Percentiles rank a stretch among this genome's conserved stretches.
Evolutionary conservation across 2,797 vertebrate species (phyloP).

Genomic region (Coranthus polyacanthus): DNA sequence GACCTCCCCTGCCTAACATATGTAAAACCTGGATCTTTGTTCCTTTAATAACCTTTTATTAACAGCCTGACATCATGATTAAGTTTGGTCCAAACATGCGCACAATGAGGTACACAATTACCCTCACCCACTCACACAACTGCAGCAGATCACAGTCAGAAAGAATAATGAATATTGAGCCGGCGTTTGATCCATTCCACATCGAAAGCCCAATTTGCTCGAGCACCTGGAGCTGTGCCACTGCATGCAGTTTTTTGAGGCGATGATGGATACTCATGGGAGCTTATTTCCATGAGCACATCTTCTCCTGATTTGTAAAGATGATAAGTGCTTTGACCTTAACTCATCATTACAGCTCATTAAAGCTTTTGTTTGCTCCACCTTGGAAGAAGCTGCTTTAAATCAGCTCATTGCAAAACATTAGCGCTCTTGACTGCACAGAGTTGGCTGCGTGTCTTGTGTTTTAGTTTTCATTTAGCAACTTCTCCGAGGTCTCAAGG

Average conservation of each 20-base stretch:
- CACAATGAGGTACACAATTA: constrained; percentile 82
- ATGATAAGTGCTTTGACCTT: constrained; percentile 84
- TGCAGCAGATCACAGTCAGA: constrained; percentile 88
- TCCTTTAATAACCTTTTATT: constrained; percentile 99
- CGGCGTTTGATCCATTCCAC: constrained; percentile 95
- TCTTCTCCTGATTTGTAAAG: constrained; percentile 82
- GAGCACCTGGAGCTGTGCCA: constrained; percentile 94
- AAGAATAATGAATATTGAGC: constrained; percentile 99
- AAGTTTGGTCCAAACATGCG: constrained; percentile 89
- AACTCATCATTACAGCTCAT: constrained; percentile 82
- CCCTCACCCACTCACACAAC: constrained; percentile 66
- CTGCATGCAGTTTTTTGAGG: constrained; percentile 88
- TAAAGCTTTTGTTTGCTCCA: constrained; percentile 77
- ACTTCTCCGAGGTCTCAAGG: constrained; percentile 82
- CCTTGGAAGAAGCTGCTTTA: constrained; percentile 59
- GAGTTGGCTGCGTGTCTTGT: constrained; percentile 46
- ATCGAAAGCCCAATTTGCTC: constrained; percentile 95
- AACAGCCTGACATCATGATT: constrained; percentile 99
- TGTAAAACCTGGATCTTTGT: constrained; percentile 99
- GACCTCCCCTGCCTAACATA: constrained; percentile 97
- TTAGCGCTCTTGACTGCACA: constrained; percentile 58
- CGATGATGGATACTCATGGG: constrained; percentile 93
- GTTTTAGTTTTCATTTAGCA: constrained; percentile 63
- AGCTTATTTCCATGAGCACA: constrained; percentile 77
- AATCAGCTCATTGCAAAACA: constrained; percentile 54